Evolutionary conservation across 2,797 vertebrate species (phyloP).

Genomic region (Pseudomugil gertrudae): DNA sequence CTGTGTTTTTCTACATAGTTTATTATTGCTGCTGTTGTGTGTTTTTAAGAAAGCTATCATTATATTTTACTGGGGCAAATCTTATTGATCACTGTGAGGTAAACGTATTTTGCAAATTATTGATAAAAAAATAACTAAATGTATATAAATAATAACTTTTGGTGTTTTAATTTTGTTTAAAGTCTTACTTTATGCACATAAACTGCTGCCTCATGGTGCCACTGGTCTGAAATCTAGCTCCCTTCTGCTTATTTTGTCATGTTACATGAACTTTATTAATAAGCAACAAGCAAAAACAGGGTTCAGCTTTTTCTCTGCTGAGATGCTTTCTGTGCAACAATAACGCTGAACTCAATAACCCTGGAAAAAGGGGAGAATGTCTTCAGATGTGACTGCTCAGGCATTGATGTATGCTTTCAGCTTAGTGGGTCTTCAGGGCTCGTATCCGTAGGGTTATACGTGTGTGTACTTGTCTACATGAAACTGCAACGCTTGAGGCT

Average conservation of each 20-base stretch:
- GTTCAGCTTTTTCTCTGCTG: background rate
- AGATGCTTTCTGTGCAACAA: background rate
- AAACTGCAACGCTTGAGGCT: conserved; percentile 27
- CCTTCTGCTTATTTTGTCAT: no score
- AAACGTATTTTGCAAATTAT: background rate
- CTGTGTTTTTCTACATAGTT: background rate
- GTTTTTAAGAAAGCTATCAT: background rate
- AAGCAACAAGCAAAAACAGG: background rate
- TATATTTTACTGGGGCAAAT: background rate
- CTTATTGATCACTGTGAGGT: background rate
- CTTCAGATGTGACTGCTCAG: background rate
- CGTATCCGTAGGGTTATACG: background rate
- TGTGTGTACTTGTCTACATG: conserved; percentile 11
- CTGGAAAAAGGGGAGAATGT: background rate
- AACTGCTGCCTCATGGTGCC: no score
- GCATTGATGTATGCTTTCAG: background rate
- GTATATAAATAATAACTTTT: no score
- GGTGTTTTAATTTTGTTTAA: background rate
- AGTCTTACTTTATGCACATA: background rate
- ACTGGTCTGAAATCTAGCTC: no score
- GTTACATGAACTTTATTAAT: background rate
- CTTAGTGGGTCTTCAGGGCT: conserved; percentile 7
- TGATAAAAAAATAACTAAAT: background rate
- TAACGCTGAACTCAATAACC: background rate
- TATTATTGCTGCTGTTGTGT: background rate